Percentiles rank a stretch among this genome's conserved stretches.
Conservation (phyloP, 2,888 invertebrate species). For the Gerris lacustris region DNA sequence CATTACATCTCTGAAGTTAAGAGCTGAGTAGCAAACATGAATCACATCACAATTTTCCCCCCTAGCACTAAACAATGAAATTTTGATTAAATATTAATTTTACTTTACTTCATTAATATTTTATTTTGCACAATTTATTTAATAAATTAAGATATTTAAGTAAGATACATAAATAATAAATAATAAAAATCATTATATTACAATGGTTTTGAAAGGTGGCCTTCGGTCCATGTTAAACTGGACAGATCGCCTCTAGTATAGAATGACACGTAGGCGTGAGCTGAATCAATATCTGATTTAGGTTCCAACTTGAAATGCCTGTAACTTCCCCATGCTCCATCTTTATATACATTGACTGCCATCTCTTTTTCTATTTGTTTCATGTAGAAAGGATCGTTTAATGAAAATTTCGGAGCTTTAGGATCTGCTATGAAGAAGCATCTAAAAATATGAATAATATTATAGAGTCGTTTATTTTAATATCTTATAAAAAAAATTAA, state of each 20-base stretch:
- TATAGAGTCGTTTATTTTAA: not conserved
- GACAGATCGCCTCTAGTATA: conserved; percentile 72
- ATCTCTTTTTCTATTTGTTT: conserved; percentile 59
- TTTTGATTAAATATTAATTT: not conserved
- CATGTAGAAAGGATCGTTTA: conserved; percentile 50
- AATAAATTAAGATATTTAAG: not conserved
- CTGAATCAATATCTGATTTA: conserved; percentile 36
- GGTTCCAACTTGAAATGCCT: conserved; percentile 61
- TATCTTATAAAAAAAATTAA: conserved; percentile 23
- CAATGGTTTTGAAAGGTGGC: conserved; percentile 34
- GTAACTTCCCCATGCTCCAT: conserved; percentile 65
- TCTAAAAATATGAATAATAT: conserved; percentile 35
- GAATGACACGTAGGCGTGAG: conserved; percentile 67
- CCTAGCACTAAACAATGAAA: not conserved
- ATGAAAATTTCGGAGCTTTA: conserved; percentile 52
- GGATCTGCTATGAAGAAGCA: conserved; percentile 49
- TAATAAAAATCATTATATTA: not conserved
- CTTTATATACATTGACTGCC: conserved; percentile 61
- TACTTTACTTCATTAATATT: conserved; percentile 9
- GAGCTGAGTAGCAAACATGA: conserved; percentile 57
- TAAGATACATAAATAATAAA: too few species aligned
- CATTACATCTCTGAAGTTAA: conserved; percentile 95
- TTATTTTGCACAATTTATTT: not conserved
- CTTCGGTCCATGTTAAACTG: conserved; percentile 72
- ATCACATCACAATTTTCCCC: conserved; percentile 30